phyloP scores from a whole-genome alignment of 2,797 vertebrate species.

The Thamnophis elegans region DNA sequence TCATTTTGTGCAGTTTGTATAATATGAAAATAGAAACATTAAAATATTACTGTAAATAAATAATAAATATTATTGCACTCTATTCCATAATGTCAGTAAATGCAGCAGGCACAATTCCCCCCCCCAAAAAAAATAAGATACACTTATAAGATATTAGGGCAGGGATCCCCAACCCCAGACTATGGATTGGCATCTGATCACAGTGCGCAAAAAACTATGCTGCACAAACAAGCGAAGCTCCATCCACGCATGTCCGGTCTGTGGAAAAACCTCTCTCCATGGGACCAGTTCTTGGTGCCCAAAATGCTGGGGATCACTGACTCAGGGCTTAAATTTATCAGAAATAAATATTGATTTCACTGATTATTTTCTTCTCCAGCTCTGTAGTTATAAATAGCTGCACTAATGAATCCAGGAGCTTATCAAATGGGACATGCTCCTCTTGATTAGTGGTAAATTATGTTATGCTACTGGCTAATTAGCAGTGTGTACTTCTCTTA shows the following conservation, averaged over 20 bases:
- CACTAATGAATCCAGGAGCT: not conserved
- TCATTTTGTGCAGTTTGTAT: not conserved
- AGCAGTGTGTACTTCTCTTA: not conserved
- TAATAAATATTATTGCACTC: not conserved
- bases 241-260: not conserved
- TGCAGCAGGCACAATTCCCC: no score
- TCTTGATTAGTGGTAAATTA: not conserved
- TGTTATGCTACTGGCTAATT: not conserved
- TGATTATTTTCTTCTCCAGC: not conserved
- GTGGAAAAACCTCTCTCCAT: no score
- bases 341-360: not conserved
- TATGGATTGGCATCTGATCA: not conserved
- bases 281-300: not conserved
- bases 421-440: not conserved
- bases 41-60: not conserved
- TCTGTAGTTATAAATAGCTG: not conserved
- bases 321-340: not conserved
- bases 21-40: not conserved
- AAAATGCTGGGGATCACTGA: not conserved
- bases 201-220: no score
- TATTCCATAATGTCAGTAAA: not conserved
- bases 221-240: no score
- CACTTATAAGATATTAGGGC: not conserved
- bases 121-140: not conserved
- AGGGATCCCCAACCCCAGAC: not conserved